phyloP scores from a whole-genome alignment of 2,888 invertebrate genomes.

The Lasioglossum oenotherae region DNA sequence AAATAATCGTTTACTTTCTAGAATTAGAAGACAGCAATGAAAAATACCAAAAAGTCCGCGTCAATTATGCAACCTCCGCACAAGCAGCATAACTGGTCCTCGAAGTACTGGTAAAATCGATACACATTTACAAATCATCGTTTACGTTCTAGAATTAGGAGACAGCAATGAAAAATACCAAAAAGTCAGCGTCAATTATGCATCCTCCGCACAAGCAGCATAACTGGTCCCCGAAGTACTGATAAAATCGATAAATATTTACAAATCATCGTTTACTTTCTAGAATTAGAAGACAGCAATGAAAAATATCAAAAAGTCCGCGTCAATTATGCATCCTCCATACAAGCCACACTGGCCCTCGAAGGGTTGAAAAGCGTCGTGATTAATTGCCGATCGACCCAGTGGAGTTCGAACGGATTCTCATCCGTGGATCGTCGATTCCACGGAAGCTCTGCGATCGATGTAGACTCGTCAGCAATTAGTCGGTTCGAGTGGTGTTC shows the following conservation, averaged over 20 bases:
- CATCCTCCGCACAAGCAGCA: too few relatives aligned
- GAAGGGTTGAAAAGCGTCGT: not conserved
- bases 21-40: not conserved
- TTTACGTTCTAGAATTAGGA: not conserved
- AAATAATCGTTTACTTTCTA: not conserved
- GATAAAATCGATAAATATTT: not conserved
- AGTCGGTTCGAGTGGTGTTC: conserved; percentile 39
- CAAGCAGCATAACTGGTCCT: too few relatives aligned
- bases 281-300: not conserved
- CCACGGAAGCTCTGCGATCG: not conserved
- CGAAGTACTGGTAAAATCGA: not conserved
- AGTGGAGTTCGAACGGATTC: not conserved
- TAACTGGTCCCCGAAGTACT: too few relatives aligned
- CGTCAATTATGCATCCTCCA: too few relatives aligned
- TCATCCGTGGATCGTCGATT: not conserved
- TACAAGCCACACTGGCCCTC: not conserved
- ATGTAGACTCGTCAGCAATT: conserved; percentile 50
- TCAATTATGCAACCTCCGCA: too few relatives aligned
- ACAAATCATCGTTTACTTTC: not conserved
- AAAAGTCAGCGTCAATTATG: too few relatives aligned
- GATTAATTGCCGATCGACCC: not conserved
- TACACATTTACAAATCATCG: not conserved
- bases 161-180: too few relatives aligned
- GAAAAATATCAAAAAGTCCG: too few relatives aligned
- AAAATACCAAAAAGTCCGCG: too few relatives aligned